Evolutionary conservation across 2,797 vertebrate species (phyloP).

Genomic region (Crenuchus spilurus): DNA sequence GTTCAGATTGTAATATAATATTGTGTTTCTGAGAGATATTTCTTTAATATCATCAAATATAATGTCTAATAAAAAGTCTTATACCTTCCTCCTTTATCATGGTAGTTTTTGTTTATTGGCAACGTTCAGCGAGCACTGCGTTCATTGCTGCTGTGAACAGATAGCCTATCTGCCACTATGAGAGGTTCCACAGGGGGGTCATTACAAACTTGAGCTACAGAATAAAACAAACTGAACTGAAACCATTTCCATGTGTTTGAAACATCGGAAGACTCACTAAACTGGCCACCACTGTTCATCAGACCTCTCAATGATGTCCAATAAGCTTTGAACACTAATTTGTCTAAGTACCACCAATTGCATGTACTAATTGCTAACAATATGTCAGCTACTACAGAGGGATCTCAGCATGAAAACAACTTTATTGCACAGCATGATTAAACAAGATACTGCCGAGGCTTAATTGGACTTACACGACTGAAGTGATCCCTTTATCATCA

Average conservation of each 20-base stretch:
- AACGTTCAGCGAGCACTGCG: too few species aligned
- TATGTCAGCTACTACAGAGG: not conserved
- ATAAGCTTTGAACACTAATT: not conserved
- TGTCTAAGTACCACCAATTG: not conserved
- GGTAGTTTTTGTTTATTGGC: too few species aligned
- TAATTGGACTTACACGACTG: not conserved
- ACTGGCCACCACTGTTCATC: too few species aligned
- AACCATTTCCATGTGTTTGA: too few species aligned
- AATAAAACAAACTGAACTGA: not conserved
- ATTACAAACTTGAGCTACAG: not conserved
- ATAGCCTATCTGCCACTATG: slow-evolving; percentile 2
- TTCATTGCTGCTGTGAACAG: slow-evolving; percentile 12
- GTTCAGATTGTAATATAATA: too few species aligned
- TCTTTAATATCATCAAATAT: too few species aligned
- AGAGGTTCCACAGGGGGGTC: not conserved
- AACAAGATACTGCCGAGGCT: not conserved
- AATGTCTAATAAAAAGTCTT: too few species aligned
- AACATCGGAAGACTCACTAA: too few species aligned
- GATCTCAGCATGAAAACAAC: not conserved
- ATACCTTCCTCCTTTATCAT: too few species aligned
- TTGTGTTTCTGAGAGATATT: too few species aligned
- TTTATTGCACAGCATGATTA: not conserved
- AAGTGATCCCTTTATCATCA: not conserved
- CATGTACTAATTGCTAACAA: not conserved
- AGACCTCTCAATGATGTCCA: too few species aligned